These are phyloP conservation scores for Euzophera pinguis DNA, from an alignment of 2,888 invertebrate genomes.

Conservation along the genomic window DNA sequence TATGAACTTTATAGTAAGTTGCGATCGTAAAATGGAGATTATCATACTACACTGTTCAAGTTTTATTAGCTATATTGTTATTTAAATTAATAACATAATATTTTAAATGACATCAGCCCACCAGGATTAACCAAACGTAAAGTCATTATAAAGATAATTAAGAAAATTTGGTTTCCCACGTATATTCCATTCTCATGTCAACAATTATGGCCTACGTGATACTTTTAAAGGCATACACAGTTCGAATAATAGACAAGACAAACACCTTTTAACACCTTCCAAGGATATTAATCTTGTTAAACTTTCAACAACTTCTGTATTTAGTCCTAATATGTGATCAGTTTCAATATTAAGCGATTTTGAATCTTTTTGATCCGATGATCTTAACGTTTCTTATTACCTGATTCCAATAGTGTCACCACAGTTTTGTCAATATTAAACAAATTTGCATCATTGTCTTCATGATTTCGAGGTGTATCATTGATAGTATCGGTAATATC, in stretches of 20 bases:
- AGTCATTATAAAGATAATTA: conserved; percentile 7
- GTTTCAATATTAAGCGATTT: not conserved
- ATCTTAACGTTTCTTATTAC: not conserved
- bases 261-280: conserved; percentile 48
- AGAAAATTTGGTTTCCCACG: conserved; percentile 18
- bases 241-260: conserved; percentile 25
- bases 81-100: not conserved
- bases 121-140: conserved; percentile 3
- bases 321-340: not conserved
- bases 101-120: not conserved
- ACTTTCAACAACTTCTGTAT: conserved; percentile 14
- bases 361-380: not conserved
- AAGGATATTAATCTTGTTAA: conserved; percentile 34
- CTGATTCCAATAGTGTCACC: not conserved
- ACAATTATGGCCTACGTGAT: conserved; percentile 15
- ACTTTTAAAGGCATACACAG: conserved; percentile 13
- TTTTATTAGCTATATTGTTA: not conserved
- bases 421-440: not conserved
- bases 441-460: not conserved
- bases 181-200: conserved; percentile 9
- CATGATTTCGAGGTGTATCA: not conserved
- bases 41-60: not conserved
- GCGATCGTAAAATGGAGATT: too few relatives aligned
- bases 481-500: not conserved
- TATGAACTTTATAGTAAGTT: too few relatives aligned